Evolutionary conservation across 2,888 invertebrate species (phyloP).

Genomic region (Arctia plantaginis): DNA sequence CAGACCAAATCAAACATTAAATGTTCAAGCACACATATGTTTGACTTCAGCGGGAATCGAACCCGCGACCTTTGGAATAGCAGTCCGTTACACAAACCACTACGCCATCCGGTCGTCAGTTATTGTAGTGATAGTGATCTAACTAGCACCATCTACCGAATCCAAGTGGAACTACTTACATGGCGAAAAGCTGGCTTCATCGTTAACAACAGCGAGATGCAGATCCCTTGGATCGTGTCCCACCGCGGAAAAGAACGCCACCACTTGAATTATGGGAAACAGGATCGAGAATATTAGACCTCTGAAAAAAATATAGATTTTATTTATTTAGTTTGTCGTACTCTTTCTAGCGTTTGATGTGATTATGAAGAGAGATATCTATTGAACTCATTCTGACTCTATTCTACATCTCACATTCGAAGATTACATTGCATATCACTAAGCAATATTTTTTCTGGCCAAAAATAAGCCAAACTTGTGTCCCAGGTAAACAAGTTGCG

Average conservation of each 20-base stretch:
- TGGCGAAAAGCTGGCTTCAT: conserved; percentile 87
- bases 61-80: no score
- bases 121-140: not conserved
- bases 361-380: not conserved
- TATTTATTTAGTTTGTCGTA: conserved; percentile 9
- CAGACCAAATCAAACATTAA: no score
- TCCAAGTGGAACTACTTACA: conserved; percentile 56
- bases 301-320: conserved; percentile 79
- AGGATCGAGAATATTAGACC: conserved; percentile 93
- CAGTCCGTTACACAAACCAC: no score
- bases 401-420: not conserved
- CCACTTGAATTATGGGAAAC: conserved; percentile 93
- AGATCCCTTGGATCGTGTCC: conserved; percentile 92
- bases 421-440: not conserved
- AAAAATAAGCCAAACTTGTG: no score
- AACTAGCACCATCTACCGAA: not conserved
- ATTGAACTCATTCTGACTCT: not conserved
- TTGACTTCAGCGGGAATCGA: no score
- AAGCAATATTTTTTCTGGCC: not conserved
- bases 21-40: no score
- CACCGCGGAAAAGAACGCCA: conserved; percentile 92
- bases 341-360: not conserved
- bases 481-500: no score
- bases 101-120: no score
- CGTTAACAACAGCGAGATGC: conserved; percentile 92